phyloP scores from a whole-genome alignment of 2,113 vertebrate genomes.

The Gambusia holbrooki region DNA sequence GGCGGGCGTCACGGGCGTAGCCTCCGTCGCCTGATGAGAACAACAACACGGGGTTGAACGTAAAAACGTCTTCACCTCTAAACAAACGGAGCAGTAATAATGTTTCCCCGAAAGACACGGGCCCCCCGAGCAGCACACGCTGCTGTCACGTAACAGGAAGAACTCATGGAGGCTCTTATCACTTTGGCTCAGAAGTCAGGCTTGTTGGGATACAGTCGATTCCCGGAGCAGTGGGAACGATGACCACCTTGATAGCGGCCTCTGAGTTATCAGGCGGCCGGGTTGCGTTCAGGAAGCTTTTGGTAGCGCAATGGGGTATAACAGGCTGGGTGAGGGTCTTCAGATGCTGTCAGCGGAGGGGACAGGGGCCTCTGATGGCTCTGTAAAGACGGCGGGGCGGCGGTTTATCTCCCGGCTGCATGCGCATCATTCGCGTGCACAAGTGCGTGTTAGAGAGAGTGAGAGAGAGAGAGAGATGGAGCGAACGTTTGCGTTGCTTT shows the following conservation, averaged over 20 bases:
- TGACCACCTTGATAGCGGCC: constrained; percentile 70
- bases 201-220: constrained; percentile 37
- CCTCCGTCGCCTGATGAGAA: constrained; percentile 88
- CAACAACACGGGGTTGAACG: constrained; percentile 13
- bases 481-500: constrained; percentile 30
- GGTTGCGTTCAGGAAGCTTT: constrained; percentile 57
- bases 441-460: constrained; percentile 21
- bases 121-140: constrained; percentile 8
- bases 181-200: constrained; percentile 55
- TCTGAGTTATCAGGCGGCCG: constrained; percentile 63
- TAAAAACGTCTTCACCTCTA: constrained; percentile 10
- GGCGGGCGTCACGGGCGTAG: constrained; percentile 92
- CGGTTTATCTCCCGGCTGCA: constrained; percentile 69
- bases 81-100: constrained; percentile 13
- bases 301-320: constrained; percentile 56
- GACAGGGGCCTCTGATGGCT: constrained; percentile 52
- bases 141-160: constrained; percentile 35
- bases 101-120: constrained; percentile 16
- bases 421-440: constrained; percentile 36
- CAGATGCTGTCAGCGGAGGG: constrained; percentile 70
- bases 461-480: not conserved
- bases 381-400: constrained; percentile 59
- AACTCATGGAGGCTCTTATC: constrained; percentile 55
- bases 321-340: constrained; percentile 60
- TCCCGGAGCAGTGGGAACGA: constrained; percentile 40